A percentile compares a stretch with the other conserved stretches of the same genome.
Conservation (phyloP, 2,888 invertebrate species). For the Clitarchus hookeri region DNA sequence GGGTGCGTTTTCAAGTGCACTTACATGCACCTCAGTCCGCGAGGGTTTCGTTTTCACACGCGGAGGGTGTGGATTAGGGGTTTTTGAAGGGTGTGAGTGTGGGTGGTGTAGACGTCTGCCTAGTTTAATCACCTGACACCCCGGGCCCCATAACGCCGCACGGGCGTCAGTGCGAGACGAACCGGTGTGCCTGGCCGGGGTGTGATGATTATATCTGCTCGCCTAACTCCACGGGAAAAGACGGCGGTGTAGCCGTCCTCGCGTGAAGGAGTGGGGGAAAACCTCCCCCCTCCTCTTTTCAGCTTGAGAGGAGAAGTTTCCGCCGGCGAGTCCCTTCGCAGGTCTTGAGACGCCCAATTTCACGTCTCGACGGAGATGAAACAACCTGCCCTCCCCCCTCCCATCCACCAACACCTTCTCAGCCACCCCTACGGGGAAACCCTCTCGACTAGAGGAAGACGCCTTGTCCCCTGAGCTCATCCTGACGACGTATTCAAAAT, state of each 20-base stretch:
- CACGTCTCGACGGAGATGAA: background rate
- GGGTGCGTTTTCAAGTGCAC: no score
- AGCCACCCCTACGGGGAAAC: background rate
- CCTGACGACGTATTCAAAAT: background rate
- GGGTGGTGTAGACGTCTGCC: background rate
- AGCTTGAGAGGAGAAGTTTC: background rate
- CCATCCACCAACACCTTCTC: background rate
- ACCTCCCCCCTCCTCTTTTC: no score
- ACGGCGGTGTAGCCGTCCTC: background rate
- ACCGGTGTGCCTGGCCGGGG: no score
- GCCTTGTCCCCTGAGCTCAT: background rate
- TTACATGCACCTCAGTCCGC: no score
- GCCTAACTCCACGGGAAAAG: background rate
- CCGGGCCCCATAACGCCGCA: no score
- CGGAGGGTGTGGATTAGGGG: no score
- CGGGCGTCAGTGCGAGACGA: no score
- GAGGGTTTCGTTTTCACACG: no score
- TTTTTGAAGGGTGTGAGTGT: background rate
- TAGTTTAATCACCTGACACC: background rate
- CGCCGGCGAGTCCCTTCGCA: background rate
- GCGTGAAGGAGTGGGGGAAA: background rate
- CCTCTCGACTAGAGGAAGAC: background rate
- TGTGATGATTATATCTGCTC: background rate
- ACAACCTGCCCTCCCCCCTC: background rate
- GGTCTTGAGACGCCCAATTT: constrained; percentile 4